These are phyloP conservation scores for Acrocyrtus sp. DNA, from an alignment of 2,888 invertebrate genomes.

Conservation along the genomic window DNA sequence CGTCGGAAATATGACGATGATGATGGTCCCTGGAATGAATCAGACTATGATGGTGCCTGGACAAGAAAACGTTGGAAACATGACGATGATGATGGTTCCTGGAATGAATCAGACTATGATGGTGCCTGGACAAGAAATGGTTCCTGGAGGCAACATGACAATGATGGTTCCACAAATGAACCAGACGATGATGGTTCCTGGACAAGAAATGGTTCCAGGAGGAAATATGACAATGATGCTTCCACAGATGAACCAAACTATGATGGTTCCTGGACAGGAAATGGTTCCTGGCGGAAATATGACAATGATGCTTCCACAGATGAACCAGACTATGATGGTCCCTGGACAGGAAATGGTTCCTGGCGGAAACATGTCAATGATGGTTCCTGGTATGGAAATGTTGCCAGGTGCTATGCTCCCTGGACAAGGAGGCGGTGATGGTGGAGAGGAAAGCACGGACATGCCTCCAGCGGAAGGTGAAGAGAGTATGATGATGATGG, in stretches of 20 bases:
- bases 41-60: constrained; percentile 12
- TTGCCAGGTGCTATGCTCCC: no score
- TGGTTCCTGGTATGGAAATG: constrained; percentile 18
- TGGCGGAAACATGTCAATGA: constrained; percentile 11
- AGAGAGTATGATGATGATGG: no score
- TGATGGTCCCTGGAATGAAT: background rate
- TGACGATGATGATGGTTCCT: no score
- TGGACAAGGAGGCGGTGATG: no score
- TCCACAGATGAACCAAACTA: constrained; percentile 4
- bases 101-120: constrained; percentile 6
- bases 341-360: constrained; percentile 22
- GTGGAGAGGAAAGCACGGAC: no score
- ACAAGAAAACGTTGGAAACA: no score
- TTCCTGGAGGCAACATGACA: no score
- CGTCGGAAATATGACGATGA: constrained; percentile 1
- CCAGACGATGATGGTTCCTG: constrained; percentile 25
- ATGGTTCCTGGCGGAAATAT: constrained; percentile 12
- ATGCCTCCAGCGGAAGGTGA: no score
- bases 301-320: constrained; percentile 20
- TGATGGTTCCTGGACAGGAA: constrained; percentile 24
- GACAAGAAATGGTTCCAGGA: constrained; percentile 22
- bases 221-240: constrained; percentile 3
- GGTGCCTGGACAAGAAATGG: constrained; percentile 7
- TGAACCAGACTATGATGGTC: constrained; percentile 8
- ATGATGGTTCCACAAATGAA: constrained; percentile 2